phyloP scores from a whole-genome alignment of 2,888 invertebrate species.

The Trissonchulus sp. region DNA sequence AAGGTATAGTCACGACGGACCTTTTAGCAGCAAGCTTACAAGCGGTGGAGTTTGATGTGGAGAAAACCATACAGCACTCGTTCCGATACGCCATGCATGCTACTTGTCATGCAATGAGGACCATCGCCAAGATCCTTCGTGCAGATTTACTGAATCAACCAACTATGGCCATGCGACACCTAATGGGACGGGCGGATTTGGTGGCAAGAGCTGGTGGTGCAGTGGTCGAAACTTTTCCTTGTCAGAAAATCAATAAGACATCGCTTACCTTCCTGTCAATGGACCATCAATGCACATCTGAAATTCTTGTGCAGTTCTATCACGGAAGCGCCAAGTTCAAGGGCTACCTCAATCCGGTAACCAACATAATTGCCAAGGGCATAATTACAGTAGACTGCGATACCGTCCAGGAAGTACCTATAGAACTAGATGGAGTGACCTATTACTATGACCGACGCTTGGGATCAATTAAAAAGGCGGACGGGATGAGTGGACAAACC shows the following conservation, averaged over 20 bases:
- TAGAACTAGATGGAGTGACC: neutral
- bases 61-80: neutral
- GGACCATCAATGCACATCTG: neutral
- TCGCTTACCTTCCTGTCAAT: neutral
- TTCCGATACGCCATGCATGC: neutral
- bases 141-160: neutral
- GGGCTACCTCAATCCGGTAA: constrained; percentile 5
- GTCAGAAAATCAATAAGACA: too few relatives aligned
- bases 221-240: neutral
- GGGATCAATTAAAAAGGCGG: neutral
- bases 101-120: constrained; percentile 1
- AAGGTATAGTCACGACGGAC: neutral
- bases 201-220: neutral
- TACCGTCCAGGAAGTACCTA: too few relatives aligned
- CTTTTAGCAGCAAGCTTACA: neutral
- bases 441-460: neutral
- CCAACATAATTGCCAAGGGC: neutral
- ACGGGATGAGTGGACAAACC: too few relatives aligned
- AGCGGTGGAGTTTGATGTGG: neutral
- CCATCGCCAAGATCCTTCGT: neutral
- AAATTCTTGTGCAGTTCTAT: neutral
- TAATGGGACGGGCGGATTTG: neutral
- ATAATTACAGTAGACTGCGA: neutral
- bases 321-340: neutral
- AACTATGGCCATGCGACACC: neutral